Conservation (phyloP, 92 coral and sea anemone species). For the Epizoanthus ramosus region DNA sequence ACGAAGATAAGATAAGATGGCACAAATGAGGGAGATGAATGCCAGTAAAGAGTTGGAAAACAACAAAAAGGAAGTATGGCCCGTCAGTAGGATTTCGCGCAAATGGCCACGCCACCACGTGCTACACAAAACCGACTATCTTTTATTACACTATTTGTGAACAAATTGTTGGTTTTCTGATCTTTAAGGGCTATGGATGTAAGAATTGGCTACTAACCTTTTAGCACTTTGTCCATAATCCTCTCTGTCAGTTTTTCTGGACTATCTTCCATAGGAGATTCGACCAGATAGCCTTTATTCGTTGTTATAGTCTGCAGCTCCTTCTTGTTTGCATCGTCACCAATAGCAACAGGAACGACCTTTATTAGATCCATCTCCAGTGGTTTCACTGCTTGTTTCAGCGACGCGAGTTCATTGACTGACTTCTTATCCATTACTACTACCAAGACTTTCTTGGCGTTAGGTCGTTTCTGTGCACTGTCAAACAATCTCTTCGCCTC, state of each 20-base stretch:
- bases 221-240: conserved; percentile 25
- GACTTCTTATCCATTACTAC: conserved; percentile 51
- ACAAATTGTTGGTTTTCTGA: too few species aligned
- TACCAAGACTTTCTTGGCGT: conserved; percentile 65
- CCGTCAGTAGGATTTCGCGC: too few species aligned
- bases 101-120: too few species aligned
- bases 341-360: conserved; percentile 67
- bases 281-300: conserved; percentile 40
- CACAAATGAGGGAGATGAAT: not conserved
- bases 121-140: too few species aligned
- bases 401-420: conserved; percentile 8
- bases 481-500: conserved; percentile 68
- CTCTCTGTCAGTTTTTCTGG: conserved; percentile 39
- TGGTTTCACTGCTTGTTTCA: conserved; percentile 51
- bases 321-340: conserved; percentile 47
- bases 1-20: not conserved
- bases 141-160: too few species aligned
- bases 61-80: too few species aligned
- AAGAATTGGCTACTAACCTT: not conserved
- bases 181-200: not conserved
- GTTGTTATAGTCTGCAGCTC: conserved; percentile 39
- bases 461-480: conserved; percentile 55
- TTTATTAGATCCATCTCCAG: conserved; percentile 47
- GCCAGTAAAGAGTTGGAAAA: too few species aligned
- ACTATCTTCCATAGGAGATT: conserved; percentile 38